Evolutionary conservation across 2,113 vertebrate species (phyloP), one percentile per base, ranked within the genome.

Genomic region (Coptodon bakossiorum): DNA sequence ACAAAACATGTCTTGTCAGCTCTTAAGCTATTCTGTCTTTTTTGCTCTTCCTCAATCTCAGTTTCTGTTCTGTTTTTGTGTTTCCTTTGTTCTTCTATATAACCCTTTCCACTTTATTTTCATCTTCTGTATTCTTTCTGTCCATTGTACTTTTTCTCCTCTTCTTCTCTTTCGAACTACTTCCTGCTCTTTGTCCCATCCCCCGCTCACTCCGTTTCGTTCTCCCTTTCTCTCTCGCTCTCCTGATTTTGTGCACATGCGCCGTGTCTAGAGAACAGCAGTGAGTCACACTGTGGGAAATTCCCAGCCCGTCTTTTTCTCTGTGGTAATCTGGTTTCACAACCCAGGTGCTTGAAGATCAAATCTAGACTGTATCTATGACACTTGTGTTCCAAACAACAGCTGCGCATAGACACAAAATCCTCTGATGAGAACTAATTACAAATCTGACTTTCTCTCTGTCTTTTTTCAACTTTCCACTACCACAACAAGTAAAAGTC

Each of bases 271-370:
- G 63, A 88, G 61, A 86, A 82, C 79, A 83, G 91, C 88, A 24
- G 91, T 95, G 94, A 96, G 94, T 96, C 96, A 96, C 91, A 57
- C 92, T 93, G 86, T 94, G 93, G 95, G 96, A 96, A 96, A 95
- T 96, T 96, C 95, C 96, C 94, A 93, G 92, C 92, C 89, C 43
- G 48, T 61, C 73, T 57, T 59, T 80, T 83, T 86, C 85, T 91
- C 86, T 87, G 91, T 63, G 85, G 85, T 82, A 84, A 91, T 94
- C 90, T 91, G 86, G 93, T 94, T 95, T 95, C 92, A 93, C 87
- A 95, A 94, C 93, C 92, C 94, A 95, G 94, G 92, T 95, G 94
- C 85, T 85, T 45, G 48, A 61, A 88, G 93, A 95, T 94, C 86
- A 91, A 76, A 92, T 91, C 91, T 83, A 85, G 36, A 31, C 86